These are phyloP conservation scores for Cirrhinus mrigala DNA, from an alignment of 2,797 vertebrate species.

Conservation along the genomic window DNA sequence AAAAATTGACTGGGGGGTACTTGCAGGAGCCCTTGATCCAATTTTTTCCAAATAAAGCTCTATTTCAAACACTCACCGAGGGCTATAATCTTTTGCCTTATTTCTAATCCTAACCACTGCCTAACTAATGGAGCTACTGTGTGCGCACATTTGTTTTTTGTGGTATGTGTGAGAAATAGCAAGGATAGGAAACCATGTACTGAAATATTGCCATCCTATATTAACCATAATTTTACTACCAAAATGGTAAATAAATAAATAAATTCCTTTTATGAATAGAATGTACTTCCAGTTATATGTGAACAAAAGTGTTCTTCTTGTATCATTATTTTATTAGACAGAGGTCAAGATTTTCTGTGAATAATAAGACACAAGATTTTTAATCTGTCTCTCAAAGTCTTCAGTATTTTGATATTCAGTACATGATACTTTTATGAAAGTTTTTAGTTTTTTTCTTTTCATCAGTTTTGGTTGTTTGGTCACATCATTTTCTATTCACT, in stretches of 20 bases:
- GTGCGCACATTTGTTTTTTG: not conserved
- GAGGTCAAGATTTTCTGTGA: not conserved
- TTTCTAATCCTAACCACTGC: constrained; percentile 72
- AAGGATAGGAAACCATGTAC: not conserved
- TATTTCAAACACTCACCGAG: constrained; percentile 82
- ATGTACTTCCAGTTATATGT: not conserved
- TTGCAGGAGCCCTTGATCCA: too few relatives aligned
- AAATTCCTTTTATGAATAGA: too few relatives aligned
- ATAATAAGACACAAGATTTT: not conserved
- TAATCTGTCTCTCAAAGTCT: not conserved
- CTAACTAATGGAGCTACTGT: constrained; percentile 42
- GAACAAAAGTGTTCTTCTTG: not conserved
- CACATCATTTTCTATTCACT: not conserved
- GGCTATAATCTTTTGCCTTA: constrained; percentile 82
- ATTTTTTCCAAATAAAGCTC: constrained; percentile 82
- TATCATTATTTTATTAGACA: not conserved
- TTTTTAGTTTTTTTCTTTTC: not conserved
- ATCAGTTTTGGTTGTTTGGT: not conserved
- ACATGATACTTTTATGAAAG: too few relatives aligned
- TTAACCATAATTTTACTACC: not conserved
- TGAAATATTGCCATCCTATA: not conserved
- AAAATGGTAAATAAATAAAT: not conserved
- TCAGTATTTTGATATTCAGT: too few relatives aligned
- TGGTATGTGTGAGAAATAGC: constrained; percentile 32
- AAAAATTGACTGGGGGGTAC: too few relatives aligned